These are phyloP conservation scores for Corythaixoides concolor DNA, from an alignment of 2,113 vertebrate genomes.

Conservation along the genomic window DNA sequence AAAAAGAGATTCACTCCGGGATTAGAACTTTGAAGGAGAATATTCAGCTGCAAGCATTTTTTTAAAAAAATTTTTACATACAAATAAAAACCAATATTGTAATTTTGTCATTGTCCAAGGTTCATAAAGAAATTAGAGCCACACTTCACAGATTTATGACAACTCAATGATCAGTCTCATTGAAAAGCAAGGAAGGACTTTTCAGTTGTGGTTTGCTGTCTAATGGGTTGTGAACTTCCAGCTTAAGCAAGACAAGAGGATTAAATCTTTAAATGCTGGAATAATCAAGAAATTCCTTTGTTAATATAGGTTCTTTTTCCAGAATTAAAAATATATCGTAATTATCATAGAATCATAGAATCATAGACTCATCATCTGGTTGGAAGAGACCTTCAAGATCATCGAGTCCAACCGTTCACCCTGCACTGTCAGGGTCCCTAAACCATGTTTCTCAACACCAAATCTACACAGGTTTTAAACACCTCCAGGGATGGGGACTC, in stretches of 20 bases:
- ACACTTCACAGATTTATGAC: background rate
- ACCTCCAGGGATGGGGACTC: too few relatives aligned
- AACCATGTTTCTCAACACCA: too few relatives aligned
- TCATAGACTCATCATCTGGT: too few relatives aligned
- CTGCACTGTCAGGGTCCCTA: too few relatives aligned
- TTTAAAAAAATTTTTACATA: background rate
- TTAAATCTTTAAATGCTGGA: background rate
- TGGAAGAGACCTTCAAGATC: too few relatives aligned
- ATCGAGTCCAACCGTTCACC: too few relatives aligned
- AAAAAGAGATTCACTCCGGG: background rate
- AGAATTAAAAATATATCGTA: background rate
- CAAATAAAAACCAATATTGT: background rate
- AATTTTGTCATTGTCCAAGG: background rate
- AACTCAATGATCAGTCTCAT: background rate
- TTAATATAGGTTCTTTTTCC: background rate
- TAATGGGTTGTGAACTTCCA: background rate
- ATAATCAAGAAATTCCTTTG: background rate
- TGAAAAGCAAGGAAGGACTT: background rate
- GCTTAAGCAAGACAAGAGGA: background rate
- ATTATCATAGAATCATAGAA: too few relatives aligned
- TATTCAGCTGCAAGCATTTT: background rate
- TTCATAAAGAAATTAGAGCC: background rate
- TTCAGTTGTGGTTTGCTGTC: background rate
- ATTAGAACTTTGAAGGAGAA: background rate
- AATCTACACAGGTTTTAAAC: too few relatives aligned